Base-by-base conservation (phyloP, 2,888 invertebrate species). In the Acanthosepion esculentum region DNA sequence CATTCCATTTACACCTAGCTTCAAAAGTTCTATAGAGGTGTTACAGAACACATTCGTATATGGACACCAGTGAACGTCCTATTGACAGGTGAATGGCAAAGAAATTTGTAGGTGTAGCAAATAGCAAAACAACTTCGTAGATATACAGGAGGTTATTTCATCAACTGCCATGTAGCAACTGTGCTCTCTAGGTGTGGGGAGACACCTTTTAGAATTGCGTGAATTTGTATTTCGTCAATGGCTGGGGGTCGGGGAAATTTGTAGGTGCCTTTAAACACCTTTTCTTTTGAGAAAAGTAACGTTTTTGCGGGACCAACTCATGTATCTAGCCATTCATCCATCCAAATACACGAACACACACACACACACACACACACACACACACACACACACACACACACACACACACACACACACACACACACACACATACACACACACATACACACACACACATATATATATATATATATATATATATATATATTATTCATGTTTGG, bases 71-170 rank as follows among this genome's bases (percentile, higher is more conserved):
- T 33, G 78, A 78, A 33, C 33, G 78, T 78, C 78, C 78, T 78
- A 78, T 33, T 78, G 78, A 78, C n/a, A 78, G 78, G n/a, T 78
- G 78, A 33, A 33, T 78, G n/a, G n/a, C 15, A 33, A 33, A 78
- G 78, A 78, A 78, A n/a, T 33, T 78, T n/a, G 78, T 78, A 78
- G 78, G 78, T 78, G 78, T 78, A 78, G 78, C 78, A 78, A 78
- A 78, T 78, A 78, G 78, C 78, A 78, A 78, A 78, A 78, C 78
- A 78, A 78, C 78, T 78, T 33, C 33, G 78, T 78, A 12, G 78
- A 78, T 29, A 78, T 78, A 78, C 78, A 78, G 78, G 78, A 78
- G 78, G 29, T 78, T 78, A 78, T 33, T 78, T n/a, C n/a, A 78
- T 78, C 78, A 78, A 78, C 78, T 78, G 78, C n/a, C 78, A n/a